Evolutionary conservation across 30 jellyfish, hydroid and myxozoan species (phyloP), one percentile per base, ranked within the genome.

Genomic region (Mastigias papua): DNA sequence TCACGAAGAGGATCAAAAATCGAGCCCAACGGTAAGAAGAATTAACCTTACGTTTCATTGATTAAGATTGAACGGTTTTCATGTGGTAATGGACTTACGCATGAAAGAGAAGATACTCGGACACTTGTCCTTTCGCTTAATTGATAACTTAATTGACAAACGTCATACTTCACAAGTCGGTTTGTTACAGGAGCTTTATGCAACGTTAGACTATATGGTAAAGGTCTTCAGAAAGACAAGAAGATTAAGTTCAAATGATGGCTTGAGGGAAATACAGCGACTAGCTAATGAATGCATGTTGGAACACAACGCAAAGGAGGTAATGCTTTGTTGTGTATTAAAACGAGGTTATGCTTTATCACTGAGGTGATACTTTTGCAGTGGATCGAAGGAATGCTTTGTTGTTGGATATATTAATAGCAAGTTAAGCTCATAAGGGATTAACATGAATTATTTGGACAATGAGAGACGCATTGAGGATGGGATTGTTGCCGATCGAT

Each of bases 211-310:
- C 2, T 72, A 72, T 34, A 68, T 72, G 34, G 65, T 37, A 34
- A 72, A 72, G 37, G 83, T 72, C 37, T 72, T 72, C 83, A 34
- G 68, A 37, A 72, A 72, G 83, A 72, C 83, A 27, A 27, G 83
- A 37, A 34, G 83, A 25, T 6, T 72, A 37, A 30, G 23, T 9
- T 46, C 6, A 37, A 10, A 72, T 33, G 83, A 72, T 42, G 17
- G 19, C 29, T 17, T 16, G 37, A 20, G 37, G 21, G 83, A 72
- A 28, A 72, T 72, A 2, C 63, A 23, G 13, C 10, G 42, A 21
- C 37, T 72, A 35, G 83, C 83, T 4, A 49, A 48, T 0, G 83
- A 72, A 34, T 72, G 15, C 37, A 17, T 4, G 20, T 10, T 72
- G 67, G 69, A 72, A n/a, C 66, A 34, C 22, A 23, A 32, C 23